Base-by-base conservation (phyloP, 1,140 invertebrate genomes). In the Heterodera schachtii region DNA sequence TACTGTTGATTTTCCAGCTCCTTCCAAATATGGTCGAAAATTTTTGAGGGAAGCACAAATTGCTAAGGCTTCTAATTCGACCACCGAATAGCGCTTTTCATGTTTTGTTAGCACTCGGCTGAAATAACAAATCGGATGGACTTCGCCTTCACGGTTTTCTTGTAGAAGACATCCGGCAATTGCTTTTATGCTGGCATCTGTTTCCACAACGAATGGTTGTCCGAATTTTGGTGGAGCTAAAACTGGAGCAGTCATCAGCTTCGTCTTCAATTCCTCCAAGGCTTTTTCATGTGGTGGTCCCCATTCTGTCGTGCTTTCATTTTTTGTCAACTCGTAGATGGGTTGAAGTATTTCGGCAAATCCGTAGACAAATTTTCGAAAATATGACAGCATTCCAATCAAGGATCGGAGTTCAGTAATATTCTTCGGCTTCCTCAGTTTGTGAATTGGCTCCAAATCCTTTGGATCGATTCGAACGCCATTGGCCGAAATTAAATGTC, bases 41-140 rank as follows among this genome's bases (percentile, higher is more conserved):
- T 82, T n/a, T 31, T 83, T 82, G 16, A 82, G 43, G 1, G 81
- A 75, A 7, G 47, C 60, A 19, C 52, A 49, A 8, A 82, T 41
- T 41, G 79, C 81, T 31, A 82, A 31, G 5, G 81, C 81, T 82
- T 82, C 81, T n/a, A 82, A 73, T 64, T 82, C 80, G 0, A 82
- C 73, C 19, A 47, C n/a, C n/a, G 46, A 16, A 44, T 82, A 82
- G 16, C 73, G 69, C 64, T 73, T 49, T 46, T 82, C 81, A 16
- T 83, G 81, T 67, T 82, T 81, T 31, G 79, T 82, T 19, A 82
- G 21, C 2, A 49, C 73, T 57, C 81, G 13, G 9, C 60, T 70
- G 41, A 41, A 73, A 41, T 73, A 82, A 13, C 70, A 52, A 31
- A 82, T 69, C 13, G 80, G 80, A 46, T 81, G 80, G 44, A 73